phyloP scores from a whole-genome alignment of 2,113 vertebrate genomes.

The Anthoscopus minutus region DNA sequence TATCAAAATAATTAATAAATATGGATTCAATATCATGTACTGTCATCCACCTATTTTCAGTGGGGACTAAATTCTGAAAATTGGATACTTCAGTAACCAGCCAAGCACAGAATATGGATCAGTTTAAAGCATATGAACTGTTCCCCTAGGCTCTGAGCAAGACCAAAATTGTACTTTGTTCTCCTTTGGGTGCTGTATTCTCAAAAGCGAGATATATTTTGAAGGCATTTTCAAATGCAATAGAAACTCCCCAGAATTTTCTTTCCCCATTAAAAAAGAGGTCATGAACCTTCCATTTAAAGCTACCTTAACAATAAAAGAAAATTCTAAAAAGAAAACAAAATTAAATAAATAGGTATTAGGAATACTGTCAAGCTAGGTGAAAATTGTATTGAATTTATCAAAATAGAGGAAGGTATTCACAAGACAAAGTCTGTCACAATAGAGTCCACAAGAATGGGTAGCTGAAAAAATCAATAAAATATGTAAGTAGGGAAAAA shows the following conservation, averaged over 20 bases:
- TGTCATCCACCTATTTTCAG: not conserved
- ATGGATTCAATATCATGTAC: not conserved
- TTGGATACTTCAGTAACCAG: not conserved
- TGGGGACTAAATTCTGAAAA: not conserved
- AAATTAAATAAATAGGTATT: not conserved
- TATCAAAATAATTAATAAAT: not conserved
- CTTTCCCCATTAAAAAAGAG: not conserved
- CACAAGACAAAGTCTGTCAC: not conserved
- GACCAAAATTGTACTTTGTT: not conserved
- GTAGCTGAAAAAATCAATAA: not conserved
- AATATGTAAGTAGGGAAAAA: not conserved
- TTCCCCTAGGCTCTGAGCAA: not conserved
- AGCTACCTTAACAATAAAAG: not conserved
- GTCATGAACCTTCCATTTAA: not conserved
- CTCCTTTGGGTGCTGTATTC: not conserved
- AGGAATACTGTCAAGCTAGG: not conserved
- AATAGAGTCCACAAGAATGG: fast-evolving
- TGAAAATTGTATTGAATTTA: not conserved
- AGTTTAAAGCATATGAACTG: not conserved
- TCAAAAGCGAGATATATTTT: not conserved
- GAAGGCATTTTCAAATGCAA: not conserved
- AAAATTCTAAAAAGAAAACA: not conserved
- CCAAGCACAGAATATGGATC: not conserved
- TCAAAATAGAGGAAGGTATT: not conserved
- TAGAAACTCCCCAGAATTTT: not conserved